phyloP scores from a whole-genome alignment of 2,797 vertebrate genomes.

The Lacerta viridis region DNA sequence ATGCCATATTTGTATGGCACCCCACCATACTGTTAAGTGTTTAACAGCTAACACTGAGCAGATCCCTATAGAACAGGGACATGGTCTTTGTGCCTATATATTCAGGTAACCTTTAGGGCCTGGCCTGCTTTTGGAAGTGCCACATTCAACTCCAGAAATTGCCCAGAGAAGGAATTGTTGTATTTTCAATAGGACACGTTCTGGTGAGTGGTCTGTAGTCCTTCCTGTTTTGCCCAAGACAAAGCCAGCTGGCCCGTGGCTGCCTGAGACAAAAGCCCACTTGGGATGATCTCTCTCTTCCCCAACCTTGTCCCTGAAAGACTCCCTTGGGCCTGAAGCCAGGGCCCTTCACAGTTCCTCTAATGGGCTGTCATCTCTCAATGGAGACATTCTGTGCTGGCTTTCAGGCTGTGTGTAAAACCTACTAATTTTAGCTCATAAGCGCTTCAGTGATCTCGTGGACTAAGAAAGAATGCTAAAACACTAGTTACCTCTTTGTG shows the following conservation, averaged over 20 bases:
- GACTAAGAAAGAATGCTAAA: slow-evolving; percentile 24
- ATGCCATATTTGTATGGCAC: background rate
- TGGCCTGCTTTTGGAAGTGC: background rate
- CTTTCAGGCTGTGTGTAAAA: slow-evolving; percentile 7
- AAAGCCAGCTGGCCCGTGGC: slow-evolving; percentile 2
- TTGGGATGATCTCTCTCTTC: background rate
- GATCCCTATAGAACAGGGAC: background rate
- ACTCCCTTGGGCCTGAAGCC: slow-evolving; percentile 4
- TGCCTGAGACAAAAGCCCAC: background rate
- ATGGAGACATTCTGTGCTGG: slow-evolving; percentile 31
- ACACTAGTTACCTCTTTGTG: slow-evolving; percentile 8
- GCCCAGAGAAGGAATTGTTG: background rate
- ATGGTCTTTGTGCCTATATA: background rate
- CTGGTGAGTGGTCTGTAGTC: background rate
- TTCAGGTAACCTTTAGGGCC: background rate
- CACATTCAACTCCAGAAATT: background rate
- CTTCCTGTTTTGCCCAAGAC: slow-evolving; percentile 1
- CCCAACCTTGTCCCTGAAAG: slow-evolving; percentile 1
- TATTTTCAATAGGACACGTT: background rate
- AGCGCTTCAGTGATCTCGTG: slow-evolving; percentile 11
- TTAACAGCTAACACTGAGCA: background rate
- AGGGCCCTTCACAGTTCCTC: background rate
- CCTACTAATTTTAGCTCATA: slow-evolving; percentile 34
- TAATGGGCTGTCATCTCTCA: slow-evolving; percentile 16
- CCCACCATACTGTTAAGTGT: background rate